Percentiles rank a stretch among this genome's conserved stretches.
Conservation (phyloP, 1,140 invertebrate genomes). For the Heliconius himera region DNA sequence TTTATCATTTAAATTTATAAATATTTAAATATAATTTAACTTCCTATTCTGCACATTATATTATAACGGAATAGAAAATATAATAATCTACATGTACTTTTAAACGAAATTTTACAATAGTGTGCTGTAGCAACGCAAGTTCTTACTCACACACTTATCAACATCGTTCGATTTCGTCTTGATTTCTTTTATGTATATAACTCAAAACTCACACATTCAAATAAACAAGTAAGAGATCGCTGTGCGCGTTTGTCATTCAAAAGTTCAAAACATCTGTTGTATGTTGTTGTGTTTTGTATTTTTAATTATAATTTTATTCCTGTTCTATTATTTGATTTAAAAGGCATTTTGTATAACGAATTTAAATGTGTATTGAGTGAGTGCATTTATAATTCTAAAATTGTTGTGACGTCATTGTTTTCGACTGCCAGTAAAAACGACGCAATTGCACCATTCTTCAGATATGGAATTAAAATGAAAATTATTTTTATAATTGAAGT, state of each 20-base stretch:
- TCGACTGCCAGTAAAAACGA: constrained; percentile 78
- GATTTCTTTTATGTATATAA: constrained; percentile 27
- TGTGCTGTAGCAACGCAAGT: constrained; percentile 14
- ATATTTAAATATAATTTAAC: not conserved
- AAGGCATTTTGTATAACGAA: constrained; percentile 42
- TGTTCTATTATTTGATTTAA: constrained; percentile 61
- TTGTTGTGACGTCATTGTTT: constrained; percentile 80
- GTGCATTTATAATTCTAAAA: constrained; percentile 63
- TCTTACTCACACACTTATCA: constrained; percentile 19
- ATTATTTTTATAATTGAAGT: constrained; percentile 76
- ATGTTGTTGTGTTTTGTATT: constrained; percentile 71
- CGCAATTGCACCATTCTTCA: constrained; percentile 77
- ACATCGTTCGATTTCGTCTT: constrained; percentile 30
- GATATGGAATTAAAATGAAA: constrained; percentile 80
- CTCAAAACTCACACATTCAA: constrained; percentile 49
- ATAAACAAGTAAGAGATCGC: constrained; percentile 53
- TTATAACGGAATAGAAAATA: not conserved
- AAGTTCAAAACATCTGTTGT: constrained; percentile 72
- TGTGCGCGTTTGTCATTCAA: constrained; percentile 66
- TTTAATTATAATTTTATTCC: constrained; percentile 69
- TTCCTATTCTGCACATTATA: not conserved
- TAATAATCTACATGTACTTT: not conserved
- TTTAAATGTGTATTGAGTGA: constrained; percentile 53
- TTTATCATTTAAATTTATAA: not conserved
- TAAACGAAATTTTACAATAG: not conserved